These are phyloP conservation scores for Periophthalmus magnuspinnatus DNA, from an alignment of 2,797 vertebrate species.

Conservation along the genomic window DNA sequence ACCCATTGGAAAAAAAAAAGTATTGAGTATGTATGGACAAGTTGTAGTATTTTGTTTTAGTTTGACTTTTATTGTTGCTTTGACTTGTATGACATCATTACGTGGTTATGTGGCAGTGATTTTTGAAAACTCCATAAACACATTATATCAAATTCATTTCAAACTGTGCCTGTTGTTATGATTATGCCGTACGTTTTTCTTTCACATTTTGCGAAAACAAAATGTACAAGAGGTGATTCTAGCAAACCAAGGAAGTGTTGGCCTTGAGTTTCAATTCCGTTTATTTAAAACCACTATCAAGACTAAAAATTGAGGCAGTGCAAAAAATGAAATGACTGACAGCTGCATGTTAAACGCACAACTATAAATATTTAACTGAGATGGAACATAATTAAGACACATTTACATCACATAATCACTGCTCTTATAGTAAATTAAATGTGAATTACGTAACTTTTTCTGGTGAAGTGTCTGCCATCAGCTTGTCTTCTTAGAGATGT, in stretches of 20 bases:
- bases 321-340: conserved; percentile 7
- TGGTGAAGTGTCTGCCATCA: no score
- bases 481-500: no score
- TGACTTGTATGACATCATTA: no score
- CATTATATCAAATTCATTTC: no score
- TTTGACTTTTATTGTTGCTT: no score
- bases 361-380: conserved; percentile 3
- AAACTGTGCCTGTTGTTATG: no score
- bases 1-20: no score
- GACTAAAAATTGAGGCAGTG: background rate
- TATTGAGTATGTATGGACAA: no score
- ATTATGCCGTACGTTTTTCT: background rate
- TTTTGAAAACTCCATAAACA: no score
- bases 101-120: no score
- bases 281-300: background rate
- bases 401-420: background rate
- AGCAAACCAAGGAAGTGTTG: no score
- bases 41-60: no score
- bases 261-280: background rate
- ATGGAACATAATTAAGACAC: background rate
- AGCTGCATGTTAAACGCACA: conserved; percentile 1
- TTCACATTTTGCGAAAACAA: background rate
- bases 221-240: background rate
- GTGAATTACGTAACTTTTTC: background rate
- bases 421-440: background rate